phyloP scores from a whole-genome alignment of 2,888 invertebrate species.

The Parnassius apollo region DNA sequence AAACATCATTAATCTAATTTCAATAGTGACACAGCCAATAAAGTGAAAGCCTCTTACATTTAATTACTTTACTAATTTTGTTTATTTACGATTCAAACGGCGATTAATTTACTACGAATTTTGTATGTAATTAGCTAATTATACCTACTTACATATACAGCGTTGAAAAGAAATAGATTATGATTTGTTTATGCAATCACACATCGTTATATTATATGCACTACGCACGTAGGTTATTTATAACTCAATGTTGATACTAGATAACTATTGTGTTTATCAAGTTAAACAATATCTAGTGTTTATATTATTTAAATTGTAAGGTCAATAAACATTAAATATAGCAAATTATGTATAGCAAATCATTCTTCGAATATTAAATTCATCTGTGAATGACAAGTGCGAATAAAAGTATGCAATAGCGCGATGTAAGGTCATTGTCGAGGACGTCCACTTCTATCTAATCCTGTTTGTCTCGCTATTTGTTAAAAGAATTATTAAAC shows the following conservation, averaged over 20 bases:
- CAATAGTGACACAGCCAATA: not conserved
- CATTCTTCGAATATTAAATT: slow-evolving; percentile 20
- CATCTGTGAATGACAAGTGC: slow-evolving; percentile 27
- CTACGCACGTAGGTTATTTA: too few relatives aligned
- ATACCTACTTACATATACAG: too few relatives aligned
- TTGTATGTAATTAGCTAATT: too few relatives aligned
- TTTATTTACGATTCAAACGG: not conserved
- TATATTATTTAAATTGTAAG: slow-evolving; percentile 11
- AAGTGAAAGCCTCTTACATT: not conserved
- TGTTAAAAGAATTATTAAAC: not conserved
- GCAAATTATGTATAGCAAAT: not conserved
- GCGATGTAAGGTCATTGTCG: slow-evolving; percentile 25
- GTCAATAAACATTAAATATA: slow-evolving; percentile 14
- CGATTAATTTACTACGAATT: too few relatives aligned
- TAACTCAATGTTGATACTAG: too few relatives aligned
- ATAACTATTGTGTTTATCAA: too few relatives aligned
- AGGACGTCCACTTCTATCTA: slow-evolving; percentile 22
- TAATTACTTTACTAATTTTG: too few relatives aligned
- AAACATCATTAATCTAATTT: not conserved
- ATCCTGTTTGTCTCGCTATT: slow-evolving; percentile 20
- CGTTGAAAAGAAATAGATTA: too few relatives aligned
- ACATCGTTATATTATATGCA: too few relatives aligned
- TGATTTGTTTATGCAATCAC: too few relatives aligned
- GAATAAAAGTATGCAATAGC: slow-evolving; percentile 24
- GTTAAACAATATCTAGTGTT: not conserved